A percentile compares a stretch with the other conserved stretches of the same genome.
Evolutionary conservation across 1,140 invertebrate species (phyloP).

Genomic region (Protaetia brevitarsis): DNA sequence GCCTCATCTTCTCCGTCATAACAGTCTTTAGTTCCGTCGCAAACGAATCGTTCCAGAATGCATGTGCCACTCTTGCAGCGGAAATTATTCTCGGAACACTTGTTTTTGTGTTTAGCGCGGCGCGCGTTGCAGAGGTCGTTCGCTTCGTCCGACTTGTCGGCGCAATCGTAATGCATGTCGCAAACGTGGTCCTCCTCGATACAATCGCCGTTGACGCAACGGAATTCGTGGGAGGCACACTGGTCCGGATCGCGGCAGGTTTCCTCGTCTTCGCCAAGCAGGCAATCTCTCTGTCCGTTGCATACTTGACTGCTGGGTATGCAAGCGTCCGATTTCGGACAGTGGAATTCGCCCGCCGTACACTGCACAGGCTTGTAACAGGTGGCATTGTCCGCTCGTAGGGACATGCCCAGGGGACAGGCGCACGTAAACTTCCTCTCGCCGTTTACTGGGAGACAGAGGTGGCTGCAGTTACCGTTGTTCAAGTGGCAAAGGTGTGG

Average conservation of each 20-base stretch:
- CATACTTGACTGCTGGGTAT: conserved; percentile 64
- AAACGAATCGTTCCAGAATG: conserved; percentile 60
- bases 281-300: conserved; percentile 68
- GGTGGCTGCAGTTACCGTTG: conserved; percentile 71
- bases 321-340: conserved; percentile 60
- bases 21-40: conserved; percentile 75
- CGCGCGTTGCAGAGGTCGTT: conserved; percentile 36
- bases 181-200: conserved; percentile 58
- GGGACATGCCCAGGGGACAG: conserved; percentile 59
- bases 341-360: conserved; percentile 53
- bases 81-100: conserved; percentile 46
- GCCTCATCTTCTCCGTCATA: conserved; percentile 71
- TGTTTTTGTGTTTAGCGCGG: neutral
- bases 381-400: conserved; percentile 51
- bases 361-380: conserved; percentile 55
- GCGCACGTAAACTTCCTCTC: conserved; percentile 48
- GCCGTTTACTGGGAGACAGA: conserved; percentile 61
- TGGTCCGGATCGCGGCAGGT: conserved; percentile 52
- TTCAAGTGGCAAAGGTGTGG: conserved; percentile 59
- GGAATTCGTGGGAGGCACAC: conserved; percentile 49
- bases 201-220: conserved; percentile 56
- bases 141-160: conserved; percentile 77
- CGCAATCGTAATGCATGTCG: conserved; percentile 71
- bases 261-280: conserved; percentile 65
- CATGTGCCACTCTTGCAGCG: conserved; percentile 60